These are phyloP conservation scores for Orchestia grillus DNA, from an alignment of 1,140 invertebrate species.

Conservation along the genomic window DNA sequence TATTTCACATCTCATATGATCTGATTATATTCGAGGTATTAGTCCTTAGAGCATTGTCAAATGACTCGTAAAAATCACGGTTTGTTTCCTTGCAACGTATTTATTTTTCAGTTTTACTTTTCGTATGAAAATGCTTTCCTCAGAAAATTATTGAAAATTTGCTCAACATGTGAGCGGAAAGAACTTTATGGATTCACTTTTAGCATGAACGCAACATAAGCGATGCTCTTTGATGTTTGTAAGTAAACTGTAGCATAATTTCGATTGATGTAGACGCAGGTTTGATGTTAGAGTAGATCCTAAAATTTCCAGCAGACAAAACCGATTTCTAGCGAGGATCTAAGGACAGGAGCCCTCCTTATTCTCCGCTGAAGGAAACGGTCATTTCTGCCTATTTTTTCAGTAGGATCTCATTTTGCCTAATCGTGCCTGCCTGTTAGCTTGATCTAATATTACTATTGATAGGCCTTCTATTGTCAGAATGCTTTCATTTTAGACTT, in stretches of 20 bases:
- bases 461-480: not conserved
- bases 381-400: constrained; percentile 1
- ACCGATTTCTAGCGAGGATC: not conserved
- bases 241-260: not conserved
- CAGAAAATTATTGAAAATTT: not conserved
- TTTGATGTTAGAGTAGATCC: not conserved
- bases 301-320: not conserved
- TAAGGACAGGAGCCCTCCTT: not conserved
- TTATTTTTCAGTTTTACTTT: too few species aligned
- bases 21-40: too few species aligned
- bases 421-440: not conserved
- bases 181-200: not conserved
- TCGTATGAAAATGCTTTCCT: not conserved
- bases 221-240: not conserved
- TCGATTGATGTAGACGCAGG: not conserved
- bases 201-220: not conserved
- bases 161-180: not conserved
- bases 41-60: too few species aligned
- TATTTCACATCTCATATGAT: too few species aligned
- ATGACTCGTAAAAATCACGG: too few species aligned
- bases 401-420: not conserved
- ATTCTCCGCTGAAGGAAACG: not conserved
- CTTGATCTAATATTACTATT: not conserved
- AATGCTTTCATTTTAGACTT: not conserved
- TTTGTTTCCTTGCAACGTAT: too few species aligned